Percentiles rank a stretch among this genome's conserved stretches.
phyloP scores from a whole-genome alignment of 2,113 vertebrate genomes.

The Hemibagrus wyckioides region DNA sequence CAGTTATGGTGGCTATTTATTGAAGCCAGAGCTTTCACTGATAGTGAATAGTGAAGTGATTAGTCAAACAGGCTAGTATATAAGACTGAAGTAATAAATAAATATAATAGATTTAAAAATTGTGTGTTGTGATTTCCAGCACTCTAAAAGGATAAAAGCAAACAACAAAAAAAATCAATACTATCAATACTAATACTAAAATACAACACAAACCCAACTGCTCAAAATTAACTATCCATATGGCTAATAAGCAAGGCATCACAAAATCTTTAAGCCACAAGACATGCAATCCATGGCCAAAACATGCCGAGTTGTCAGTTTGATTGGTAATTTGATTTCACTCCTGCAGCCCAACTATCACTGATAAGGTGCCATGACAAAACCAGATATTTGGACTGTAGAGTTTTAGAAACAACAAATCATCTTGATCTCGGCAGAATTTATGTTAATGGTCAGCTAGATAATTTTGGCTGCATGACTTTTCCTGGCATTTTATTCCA shows the following conservation, averaged over 20 bases:
- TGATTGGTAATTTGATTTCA: background rate
- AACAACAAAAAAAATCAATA: too few relatives aligned
- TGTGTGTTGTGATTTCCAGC: background rate
- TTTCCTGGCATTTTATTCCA: constrained; percentile 6
- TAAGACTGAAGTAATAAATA: background rate
- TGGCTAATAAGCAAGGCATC: background rate
- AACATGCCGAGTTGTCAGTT: background rate
- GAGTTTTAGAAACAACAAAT: background rate
- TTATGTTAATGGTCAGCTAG: background rate
- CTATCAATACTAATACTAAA: too few relatives aligned
- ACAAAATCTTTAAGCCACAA: background rate
- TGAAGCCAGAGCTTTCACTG: background rate
- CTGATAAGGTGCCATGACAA: background rate
- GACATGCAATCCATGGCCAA: background rate
- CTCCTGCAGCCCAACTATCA: background rate
- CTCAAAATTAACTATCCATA: background rate
- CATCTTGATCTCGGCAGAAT: background rate
- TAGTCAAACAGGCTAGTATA: background rate
- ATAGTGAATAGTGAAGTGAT: background rate
- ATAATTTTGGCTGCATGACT: background rate
- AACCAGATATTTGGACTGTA: background rate
- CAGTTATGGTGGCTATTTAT: background rate
- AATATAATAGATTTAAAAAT: background rate
- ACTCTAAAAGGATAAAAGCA: too few relatives aligned
- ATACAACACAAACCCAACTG: background rate